Evolutionary conservation across 2,888 invertebrate genomes (phyloP), one percentile per base, ranked within the genome.

Genomic region (Mechanitis messenoides): DNA sequence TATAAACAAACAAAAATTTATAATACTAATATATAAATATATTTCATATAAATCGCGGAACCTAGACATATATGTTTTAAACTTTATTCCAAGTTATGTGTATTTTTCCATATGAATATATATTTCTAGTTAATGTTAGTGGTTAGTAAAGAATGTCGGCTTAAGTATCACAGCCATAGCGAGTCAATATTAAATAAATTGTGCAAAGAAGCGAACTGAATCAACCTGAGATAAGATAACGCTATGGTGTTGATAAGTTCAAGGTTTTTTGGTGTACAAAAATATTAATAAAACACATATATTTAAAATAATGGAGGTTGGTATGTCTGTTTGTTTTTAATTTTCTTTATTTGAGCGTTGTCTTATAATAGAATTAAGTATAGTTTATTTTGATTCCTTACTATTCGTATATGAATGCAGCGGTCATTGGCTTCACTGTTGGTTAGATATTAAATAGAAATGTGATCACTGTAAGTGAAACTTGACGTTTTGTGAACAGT

Each of bases 381-480:
- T 56, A 64, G 65, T 71, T 68, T 68, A 67, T 69, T 68, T 70
- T 67, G 69, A 69, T 71, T 70, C 65, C 68, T 68, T 68, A 64
- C 62, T 59, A 68, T 68, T 69, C 61, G 66, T 61, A 66, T 69
- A 56, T 64, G 53, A 61, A 62, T 62, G 64, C 56, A 64, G 64
- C 68, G 71, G 73, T 69, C 71, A 68, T 69, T 71, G 73, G 66
- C 70, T 67, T 60, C 60, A 60, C 56, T 63, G 62, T 68, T 70
- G 68, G 66, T 68, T 65, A 65, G 66, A 65, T 66, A 50, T 11
- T 31, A 50, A 50, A 50, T 50, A 50, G 50, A 31, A 50, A 71
- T 71, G 72, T 71, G 73, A 72, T 71, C 68, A 60, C 70, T 67
- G 59, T 68, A 63, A 62, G 65, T 69, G 70, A 69, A 70, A 68